These are phyloP conservation scores for Scytalopus superciliaris DNA, from an alignment of 2,113 vertebrate species.

Conservation along the genomic window DNA sequence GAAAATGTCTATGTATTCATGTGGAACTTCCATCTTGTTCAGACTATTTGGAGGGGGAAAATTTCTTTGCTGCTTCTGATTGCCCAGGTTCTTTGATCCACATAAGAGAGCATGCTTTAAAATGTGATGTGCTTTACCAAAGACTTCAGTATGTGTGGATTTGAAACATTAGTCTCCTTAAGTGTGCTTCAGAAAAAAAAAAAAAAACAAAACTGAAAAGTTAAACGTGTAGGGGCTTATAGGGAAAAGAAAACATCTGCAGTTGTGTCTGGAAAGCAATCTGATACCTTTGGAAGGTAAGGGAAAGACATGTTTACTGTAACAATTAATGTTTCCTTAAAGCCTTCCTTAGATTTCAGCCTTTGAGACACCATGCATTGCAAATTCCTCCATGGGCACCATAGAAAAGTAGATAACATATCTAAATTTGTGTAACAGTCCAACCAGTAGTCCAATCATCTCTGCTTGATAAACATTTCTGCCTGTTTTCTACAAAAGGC, in stretches of 20 bases:
- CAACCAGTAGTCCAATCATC: background rate
- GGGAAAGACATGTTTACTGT: background rate
- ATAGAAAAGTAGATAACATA: background rate
- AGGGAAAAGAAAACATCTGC: background rate
- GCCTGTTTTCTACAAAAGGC: background rate
- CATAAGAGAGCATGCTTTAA: background rate
- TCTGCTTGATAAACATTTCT: background rate
- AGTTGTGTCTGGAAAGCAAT: background rate
- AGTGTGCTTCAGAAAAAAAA: background rate
- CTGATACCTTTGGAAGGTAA: background rate
- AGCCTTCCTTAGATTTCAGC: background rate
- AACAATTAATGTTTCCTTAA: background rate
- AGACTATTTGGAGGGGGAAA: background rate
- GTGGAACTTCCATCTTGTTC: background rate
- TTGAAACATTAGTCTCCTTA: background rate
- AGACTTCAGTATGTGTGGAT: background rate
- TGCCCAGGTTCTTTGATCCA: background rate
- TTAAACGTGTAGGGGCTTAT: background rate
- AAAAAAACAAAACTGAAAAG: background rate
- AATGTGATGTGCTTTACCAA: background rate
- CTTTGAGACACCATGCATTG: background rate
- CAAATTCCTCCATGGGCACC: background rate
- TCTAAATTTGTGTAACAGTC: background rate
- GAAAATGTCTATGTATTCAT: background rate
- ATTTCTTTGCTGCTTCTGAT: background rate